Base-by-base conservation (phyloP, 2,797 vertebrate species). In the Propithecus deckenii region DNA sequence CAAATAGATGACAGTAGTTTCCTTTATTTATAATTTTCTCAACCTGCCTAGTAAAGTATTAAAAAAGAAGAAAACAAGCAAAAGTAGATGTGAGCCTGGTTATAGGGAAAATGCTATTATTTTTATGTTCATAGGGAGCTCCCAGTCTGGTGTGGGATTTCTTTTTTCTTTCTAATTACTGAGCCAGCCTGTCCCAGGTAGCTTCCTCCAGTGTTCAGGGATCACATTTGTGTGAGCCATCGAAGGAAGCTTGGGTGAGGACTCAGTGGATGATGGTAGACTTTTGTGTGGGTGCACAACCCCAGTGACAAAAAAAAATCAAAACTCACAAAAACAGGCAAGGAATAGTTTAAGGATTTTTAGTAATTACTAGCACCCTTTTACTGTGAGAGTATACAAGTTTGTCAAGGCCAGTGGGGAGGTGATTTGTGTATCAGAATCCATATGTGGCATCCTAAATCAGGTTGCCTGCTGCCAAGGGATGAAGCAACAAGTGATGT, bases 21-120 rank as follows among this genome's bases (percentile, higher is more conserved):
- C 35, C 32, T 95, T n/a, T n/a, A 41, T 2, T 13, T 86, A 91
- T 89, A 88, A 55, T 89, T 95, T 97, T 88, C 46, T 97, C 52
- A 81, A 5, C 65, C 52, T 93, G 25, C 17, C n/a, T 97, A 18
- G 1, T 71, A 38, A 89, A 95, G 30, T 86, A 89, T 89, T 81
- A 59, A 79, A 52, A 89, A 91, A 48, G 38, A 71, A 95, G 43
- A 65, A 95, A 80, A 48, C 32, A 78, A n/a, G 35, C 22, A 91
- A 8, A 89, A 55, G 41, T 89, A 84, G 38, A 30, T 63, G 11
- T 61, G 84, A 95, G 30, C 13, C 41, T 55, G n/a, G 67, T 59
- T 86, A 17, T 43, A 83, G 71, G 78, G 32, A 89, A 76, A 59
- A 72, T 83, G n/a, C 41, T 85, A 0, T 85, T 83, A 23, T 61